Percentiles rank a stretch among this genome's conserved stretches.
These are phyloP conservation scores for Phalanger gymnotis DNA, from an alignment of 2,797 vertebrate genomes.

Conservation along the genomic window DNA sequence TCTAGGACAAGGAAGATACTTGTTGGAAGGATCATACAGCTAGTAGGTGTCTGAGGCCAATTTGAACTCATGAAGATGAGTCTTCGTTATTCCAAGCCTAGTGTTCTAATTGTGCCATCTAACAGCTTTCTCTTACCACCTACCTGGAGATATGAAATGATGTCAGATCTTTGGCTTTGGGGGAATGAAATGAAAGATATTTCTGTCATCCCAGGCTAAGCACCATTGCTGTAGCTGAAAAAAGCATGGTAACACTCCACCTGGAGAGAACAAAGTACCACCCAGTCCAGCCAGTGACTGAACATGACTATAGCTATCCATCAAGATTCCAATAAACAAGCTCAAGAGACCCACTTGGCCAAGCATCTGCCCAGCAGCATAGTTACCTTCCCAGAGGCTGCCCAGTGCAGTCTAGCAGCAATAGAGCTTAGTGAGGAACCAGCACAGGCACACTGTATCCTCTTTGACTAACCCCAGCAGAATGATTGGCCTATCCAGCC, in stretches of 20 bases:
- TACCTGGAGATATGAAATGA: neutral
- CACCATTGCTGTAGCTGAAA: neutral
- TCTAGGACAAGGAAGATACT: neutral
- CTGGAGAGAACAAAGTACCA: neutral
- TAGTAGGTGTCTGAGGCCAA: no score
- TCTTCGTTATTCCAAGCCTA: no score
- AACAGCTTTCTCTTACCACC: neutral
- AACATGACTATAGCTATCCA: neutral
- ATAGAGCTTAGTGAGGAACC: no score
- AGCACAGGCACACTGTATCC: no score
- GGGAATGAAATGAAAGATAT: neutral
- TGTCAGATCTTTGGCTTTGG: neutral
- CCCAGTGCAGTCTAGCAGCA: neutral
- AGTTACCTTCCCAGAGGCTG: neutral
- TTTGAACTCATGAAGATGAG: no score
- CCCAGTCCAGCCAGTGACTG: neutral
- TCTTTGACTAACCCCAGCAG: no score
- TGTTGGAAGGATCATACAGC: neutral
- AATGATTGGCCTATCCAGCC: no score
- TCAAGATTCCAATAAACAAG: neutral
- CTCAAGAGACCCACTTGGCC: neutral
- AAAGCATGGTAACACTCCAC: neutral
- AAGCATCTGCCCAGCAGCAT: neutral
- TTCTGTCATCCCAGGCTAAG: neutral
- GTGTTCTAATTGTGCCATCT: no score